Evolutionary conservation across 2,797 vertebrate species (phyloP).

Genomic region (Cynopterus sphinx): DNA sequence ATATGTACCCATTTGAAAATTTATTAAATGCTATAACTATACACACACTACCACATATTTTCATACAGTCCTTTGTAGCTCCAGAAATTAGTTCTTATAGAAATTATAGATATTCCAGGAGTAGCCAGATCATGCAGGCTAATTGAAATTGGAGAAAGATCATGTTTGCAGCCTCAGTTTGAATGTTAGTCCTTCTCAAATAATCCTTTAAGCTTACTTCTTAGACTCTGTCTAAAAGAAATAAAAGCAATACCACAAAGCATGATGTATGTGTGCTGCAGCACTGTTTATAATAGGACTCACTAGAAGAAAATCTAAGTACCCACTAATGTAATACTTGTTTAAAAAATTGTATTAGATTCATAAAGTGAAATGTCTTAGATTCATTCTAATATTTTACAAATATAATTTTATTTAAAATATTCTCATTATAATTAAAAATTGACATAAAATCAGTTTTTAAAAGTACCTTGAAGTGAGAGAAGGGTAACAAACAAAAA

Average conservation of each 20-base stretch:
- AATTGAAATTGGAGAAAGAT: background rate
- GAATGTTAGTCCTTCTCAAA: background rate
- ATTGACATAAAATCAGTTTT: background rate
- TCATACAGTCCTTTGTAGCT: background rate
- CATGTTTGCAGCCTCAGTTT: background rate
- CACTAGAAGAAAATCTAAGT: background rate
- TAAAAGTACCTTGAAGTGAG: background rate
- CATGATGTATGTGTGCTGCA: background rate
- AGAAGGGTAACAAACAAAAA: conserved; percentile 1
- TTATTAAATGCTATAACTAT: background rate
- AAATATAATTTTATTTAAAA: background rate
- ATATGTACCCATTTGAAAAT: background rate
- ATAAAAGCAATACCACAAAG: background rate
- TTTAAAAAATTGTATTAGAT: background rate
- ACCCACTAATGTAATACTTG: background rate
- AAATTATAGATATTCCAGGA: background rate
- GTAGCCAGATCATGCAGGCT: background rate
- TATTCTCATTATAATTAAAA: background rate
- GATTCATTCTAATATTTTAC: background rate
- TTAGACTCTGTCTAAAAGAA: background rate
- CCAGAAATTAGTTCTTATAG: background rate
- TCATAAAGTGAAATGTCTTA: background rate
- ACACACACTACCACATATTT: background rate
- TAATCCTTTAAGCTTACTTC: background rate
- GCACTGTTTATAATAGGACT: background rate